phyloP scores from a whole-genome alignment of 92 coral and sea anemone genomes.

The Galaxea fascicularis region DNA sequence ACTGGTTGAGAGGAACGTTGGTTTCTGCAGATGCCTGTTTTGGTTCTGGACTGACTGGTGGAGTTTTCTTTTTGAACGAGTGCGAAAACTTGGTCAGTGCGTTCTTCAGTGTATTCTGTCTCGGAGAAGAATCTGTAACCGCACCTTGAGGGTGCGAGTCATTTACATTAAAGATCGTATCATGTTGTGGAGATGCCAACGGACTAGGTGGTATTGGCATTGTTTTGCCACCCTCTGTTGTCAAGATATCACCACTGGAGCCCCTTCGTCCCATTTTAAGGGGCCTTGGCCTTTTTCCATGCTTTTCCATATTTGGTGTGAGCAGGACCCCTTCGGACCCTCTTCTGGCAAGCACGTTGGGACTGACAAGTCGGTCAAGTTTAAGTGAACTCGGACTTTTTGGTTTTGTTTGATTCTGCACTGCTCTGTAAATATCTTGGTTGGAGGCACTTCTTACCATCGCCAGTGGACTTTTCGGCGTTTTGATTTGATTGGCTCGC shows the following conservation, averaged over 20 bases:
- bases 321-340: conserved; percentile 36
- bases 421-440: conserved; percentile 10
- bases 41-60: conserved; percentile 23
- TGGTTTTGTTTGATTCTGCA: neutral
- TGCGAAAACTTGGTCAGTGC: conserved; percentile 36
- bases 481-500: conserved; percentile 21
- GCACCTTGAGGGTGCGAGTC: neutral
- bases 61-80: conserved; percentile 29
- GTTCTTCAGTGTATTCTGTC: conserved; percentile 37
- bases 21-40: conserved; percentile 7
- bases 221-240: neutral
- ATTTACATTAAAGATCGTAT: neutral
- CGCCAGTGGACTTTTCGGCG: conserved; percentile 20
- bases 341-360: conserved; percentile 15
- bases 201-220: conserved; percentile 22
- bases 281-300: conserved; percentile 6
- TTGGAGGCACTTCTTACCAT: conserved; percentile 33
- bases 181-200: conserved; percentile 9
- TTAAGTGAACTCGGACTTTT: neutral
- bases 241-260: conserved; percentile 39
- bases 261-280: conserved; percentile 26
- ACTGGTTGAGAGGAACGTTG: neutral
- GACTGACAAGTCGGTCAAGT: conserved; percentile 30
- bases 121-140: conserved; percentile 10
- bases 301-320: conserved; percentile 6